A percentile compares a stretch with the other conserved stretches of the same genome.
phyloP scores from a whole-genome alignment of 2,888 invertebrate species.

The Stramonita haemastoma region DNA sequence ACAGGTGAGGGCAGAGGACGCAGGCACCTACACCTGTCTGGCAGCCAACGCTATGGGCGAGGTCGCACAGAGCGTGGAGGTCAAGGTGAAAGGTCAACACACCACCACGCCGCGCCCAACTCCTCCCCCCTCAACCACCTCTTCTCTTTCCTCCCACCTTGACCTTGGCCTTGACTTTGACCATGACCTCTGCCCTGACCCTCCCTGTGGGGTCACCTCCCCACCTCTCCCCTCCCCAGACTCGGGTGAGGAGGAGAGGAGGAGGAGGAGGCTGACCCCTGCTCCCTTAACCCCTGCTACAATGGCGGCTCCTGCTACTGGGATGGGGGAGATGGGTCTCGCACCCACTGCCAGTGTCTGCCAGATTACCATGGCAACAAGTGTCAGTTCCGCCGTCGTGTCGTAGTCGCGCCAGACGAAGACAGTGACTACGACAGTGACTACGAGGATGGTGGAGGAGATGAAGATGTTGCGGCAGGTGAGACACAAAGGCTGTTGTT shows the following conservation, averaged over 20 bases:
- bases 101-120: not conserved
- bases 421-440: not conserved
- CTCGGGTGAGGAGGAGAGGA: not conserved
- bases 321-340: not conserved
- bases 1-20: conserved; percentile 13
- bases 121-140: not conserved
- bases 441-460: not conserved
- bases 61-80: conserved; percentile 20
- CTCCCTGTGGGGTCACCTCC: not conserved
- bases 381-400: conserved; percentile 34
- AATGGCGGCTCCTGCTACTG: conserved; percentile 30
- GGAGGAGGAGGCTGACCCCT: not conserved
- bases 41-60: conserved; percentile 33
- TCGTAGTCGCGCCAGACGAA: not conserved
- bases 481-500: not conserved
- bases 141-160: not conserved
- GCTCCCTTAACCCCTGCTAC: conserved; percentile 24
- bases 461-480: not conserved
- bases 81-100: not conserved
- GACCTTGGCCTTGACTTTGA: not conserved
- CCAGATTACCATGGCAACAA: conserved; percentile 17
- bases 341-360: conserved; percentile 14
- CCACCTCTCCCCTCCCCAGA: not conserved
- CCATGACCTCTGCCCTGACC: not conserved
- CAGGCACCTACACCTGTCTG: conserved; percentile 31